These are phyloP conservation scores for Monarcha castaneiventris DNA, from an alignment of 2,113 vertebrate genomes.

Conservation along the genomic window DNA sequence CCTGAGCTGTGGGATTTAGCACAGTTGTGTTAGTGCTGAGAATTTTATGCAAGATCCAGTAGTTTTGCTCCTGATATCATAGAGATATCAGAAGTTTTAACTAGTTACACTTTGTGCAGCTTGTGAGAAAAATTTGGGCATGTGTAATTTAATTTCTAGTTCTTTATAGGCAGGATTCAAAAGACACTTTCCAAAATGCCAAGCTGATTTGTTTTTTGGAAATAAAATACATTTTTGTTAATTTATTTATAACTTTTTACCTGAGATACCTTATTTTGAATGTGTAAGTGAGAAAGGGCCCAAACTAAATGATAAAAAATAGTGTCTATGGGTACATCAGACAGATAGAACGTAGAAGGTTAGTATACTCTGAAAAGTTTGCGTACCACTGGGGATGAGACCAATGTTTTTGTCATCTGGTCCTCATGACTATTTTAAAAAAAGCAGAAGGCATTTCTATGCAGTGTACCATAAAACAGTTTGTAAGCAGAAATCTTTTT, in stretches of 20 bases:
- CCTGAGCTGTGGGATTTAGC: neutral
- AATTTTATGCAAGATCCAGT: neutral
- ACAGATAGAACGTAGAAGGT: neutral
- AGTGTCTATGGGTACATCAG: neutral
- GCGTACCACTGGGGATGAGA: neutral
- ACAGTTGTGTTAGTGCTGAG: neutral
- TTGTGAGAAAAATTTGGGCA: neutral
- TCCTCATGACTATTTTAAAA: neutral
- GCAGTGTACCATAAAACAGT: neutral
- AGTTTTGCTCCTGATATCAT: neutral
- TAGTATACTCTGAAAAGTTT: neutral
- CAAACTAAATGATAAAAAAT: neutral
- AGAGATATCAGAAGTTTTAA: neutral
- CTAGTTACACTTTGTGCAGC: neutral
- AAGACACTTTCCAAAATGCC: neutral
- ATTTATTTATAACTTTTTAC: neutral
- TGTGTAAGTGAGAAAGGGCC: neutral
- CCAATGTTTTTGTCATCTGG: neutral
- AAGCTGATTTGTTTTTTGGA: neutral
- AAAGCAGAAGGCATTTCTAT: neutral
- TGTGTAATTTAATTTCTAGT: neutral
- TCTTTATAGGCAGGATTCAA: neutral
- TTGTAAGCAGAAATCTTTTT: constrained; percentile 3
- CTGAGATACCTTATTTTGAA: neutral
- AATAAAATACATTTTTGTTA: neutral